Evolutionary conservation across 2,888 invertebrate genomes (phyloP).

Genomic region (Noctua janthina): DNA sequence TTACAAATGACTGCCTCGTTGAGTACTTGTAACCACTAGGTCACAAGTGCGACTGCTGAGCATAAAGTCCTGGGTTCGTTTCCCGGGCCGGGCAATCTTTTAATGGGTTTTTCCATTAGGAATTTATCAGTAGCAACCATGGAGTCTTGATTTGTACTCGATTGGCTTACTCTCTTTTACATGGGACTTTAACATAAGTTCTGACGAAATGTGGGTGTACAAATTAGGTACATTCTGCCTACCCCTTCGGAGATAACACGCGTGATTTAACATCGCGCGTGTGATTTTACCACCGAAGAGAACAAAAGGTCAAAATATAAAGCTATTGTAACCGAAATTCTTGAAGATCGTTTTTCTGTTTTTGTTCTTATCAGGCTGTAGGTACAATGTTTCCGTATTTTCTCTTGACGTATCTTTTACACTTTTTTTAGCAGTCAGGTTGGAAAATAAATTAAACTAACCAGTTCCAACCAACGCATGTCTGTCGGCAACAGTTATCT

Average conservation of each 20-base stretch:
- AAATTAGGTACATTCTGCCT: not conserved
- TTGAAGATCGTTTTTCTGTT: not conserved
- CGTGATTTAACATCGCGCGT: not conserved
- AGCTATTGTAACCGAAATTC: not conserved
- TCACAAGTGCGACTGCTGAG: not conserved
- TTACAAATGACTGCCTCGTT: not conserved
- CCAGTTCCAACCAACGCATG: not conserved
- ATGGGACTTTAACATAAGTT: not conserved
- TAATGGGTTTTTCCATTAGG: not conserved
- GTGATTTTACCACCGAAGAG: not conserved
- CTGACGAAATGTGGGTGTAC: not conserved
- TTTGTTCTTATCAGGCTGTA: not conserved
- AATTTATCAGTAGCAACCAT: not conserved
- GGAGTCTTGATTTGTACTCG: not conserved
- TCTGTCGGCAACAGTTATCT: constrained; percentile 11
- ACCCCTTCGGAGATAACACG: not conserved
- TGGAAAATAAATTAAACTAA: not conserved
- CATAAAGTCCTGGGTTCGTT: not conserved
- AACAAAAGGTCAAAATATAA: not conserved
- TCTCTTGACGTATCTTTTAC: not conserved
- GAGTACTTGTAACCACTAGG: not conserved
- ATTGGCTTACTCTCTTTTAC: not conserved
- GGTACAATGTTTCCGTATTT: not conserved
- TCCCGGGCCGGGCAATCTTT: not conserved
- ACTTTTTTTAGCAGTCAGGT: no score